Evolutionary conservation across 2,113 vertebrate species (phyloP).

Genomic region (Picathartes gymnocephalus): DNA sequence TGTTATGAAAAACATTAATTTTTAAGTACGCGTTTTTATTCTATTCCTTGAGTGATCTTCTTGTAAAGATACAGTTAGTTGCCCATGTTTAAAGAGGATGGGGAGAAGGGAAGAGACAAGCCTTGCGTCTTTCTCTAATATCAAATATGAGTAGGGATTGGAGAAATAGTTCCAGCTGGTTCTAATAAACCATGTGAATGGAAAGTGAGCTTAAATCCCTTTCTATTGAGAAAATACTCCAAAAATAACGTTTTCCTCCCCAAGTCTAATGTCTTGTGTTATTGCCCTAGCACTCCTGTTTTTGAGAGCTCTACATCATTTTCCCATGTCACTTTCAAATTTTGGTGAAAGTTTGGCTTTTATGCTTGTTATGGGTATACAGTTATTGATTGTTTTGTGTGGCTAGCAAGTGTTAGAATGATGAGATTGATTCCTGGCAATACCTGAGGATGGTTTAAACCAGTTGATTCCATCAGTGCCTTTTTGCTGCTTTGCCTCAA

Average conservation of each 20-base stretch:
- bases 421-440: neutral
- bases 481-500: neutral
- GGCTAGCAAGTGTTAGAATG: neutral
- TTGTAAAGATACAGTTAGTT: neutral
- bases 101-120: neutral
- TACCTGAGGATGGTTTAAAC: neutral
- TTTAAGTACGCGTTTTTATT: neutral
- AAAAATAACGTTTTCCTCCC: neutral
- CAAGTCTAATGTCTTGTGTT: neutral
- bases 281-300: neutral
- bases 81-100: neutral
- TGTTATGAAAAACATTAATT: neutral
- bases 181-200: neutral
- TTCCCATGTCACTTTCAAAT: neutral
- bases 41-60: neutral
- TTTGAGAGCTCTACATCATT: neutral
- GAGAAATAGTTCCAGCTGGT: neutral
- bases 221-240: neutral
- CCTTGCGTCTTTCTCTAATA: neutral
- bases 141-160: neutral
- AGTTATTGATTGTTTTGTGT: neutral
- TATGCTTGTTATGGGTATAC: neutral
- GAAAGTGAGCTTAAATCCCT: neutral
- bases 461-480: neutral
- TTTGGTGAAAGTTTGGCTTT: neutral